Evolutionary conservation across 2,888 invertebrate genomes (phyloP), one percentile per base, ranked within the genome.

Genomic region (Cephus pulcher): DNA sequence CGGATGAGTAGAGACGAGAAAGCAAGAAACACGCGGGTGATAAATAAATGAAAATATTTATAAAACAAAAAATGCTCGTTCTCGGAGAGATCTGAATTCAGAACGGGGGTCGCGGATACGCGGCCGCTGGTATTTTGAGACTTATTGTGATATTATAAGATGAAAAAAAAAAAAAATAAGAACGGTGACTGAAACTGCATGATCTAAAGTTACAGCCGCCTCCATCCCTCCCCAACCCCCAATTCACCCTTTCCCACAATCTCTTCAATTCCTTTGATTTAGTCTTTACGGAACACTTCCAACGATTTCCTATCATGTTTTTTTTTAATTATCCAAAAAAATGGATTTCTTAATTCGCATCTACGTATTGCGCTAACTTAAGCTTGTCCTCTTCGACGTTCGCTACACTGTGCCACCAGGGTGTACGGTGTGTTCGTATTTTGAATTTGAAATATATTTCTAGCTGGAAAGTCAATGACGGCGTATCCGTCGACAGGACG

Each of bases 121-220:
- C 78, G 82, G 82, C 81, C 81, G 80, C 80, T 82, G 80, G 80
- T 85, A 82, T 82, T 85, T 83, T 80, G 80, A 82, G 83, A 84
- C 83, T 84, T 77, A 83, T 86, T 86, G 86, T 86, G 84, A 86
- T 86, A 86, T 84, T 80, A 82, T 81, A 76, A 81, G 79, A 80
- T 76, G 77, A 77, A 78, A 78, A 79, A 79, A 80, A 80, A 70
- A 78, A 76, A n/a, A 68, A 75, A 68, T 11, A 70, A 33, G 12
- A 76, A 78, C 68, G 68, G 34, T 74, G 74, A 77, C 74, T 69
- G 40, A 69, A 77, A 32, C 56, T 77, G 56, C 76, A 34, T 40
- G 69, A 76, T 76, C 37, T 30, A 71, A 70, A 35, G 73, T 70
- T 70, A 32, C 70, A 70, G 33, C 70, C 70, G 33, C 70, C 70